phyloP scores from a whole-genome alignment of 1,140 invertebrate species.

The Lasioglossum baleicum region DNA sequence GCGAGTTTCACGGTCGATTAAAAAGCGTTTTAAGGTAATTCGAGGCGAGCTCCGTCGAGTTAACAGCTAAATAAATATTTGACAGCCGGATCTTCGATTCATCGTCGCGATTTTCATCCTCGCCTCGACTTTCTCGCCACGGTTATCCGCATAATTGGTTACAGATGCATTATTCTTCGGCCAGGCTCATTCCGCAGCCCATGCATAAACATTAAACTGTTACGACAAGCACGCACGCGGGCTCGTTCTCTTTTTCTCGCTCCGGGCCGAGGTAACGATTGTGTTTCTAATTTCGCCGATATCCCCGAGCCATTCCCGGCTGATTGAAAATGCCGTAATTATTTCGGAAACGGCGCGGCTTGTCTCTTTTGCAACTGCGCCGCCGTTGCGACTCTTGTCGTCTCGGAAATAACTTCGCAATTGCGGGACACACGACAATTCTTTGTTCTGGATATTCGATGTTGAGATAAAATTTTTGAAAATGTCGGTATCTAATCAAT shows the following conservation, averaged over 20 bases:
- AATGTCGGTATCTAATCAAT: too few relatives aligned
- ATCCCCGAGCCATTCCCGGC: constrained; percentile 22
- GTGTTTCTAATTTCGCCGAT: constrained; percentile 45
- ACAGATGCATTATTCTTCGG: constrained; percentile 48
- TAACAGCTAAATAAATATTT: constrained; percentile 65
- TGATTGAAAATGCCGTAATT: constrained; percentile 41
- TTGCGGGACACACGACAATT: too few relatives aligned
- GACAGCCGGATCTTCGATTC: constrained; percentile 47
- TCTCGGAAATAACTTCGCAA: too few relatives aligned
- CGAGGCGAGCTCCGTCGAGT: constrained; percentile 52
- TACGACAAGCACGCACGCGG: constrained; percentile 24
- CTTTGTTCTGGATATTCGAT: too few relatives aligned
- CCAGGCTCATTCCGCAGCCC: constrained; percentile 40
- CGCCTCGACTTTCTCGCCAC: constrained; percentile 48
- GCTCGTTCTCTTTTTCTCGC: background rate
- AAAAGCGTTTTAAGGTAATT: constrained; percentile 65
- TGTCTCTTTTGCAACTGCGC: too few relatives aligned
- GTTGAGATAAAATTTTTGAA: too few relatives aligned
- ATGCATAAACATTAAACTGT: constrained; percentile 48
- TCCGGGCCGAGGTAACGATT: constrained; percentile 27
- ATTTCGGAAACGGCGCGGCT: background rate
- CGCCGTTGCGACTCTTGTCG: too few relatives aligned
- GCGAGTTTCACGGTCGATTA: constrained; percentile 71
- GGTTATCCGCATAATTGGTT: constrained; percentile 36
- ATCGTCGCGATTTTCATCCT: constrained; percentile 45